Conservation (phyloP, 2,113 vertebrate genomes). For the Rynchops niger region DNA sequence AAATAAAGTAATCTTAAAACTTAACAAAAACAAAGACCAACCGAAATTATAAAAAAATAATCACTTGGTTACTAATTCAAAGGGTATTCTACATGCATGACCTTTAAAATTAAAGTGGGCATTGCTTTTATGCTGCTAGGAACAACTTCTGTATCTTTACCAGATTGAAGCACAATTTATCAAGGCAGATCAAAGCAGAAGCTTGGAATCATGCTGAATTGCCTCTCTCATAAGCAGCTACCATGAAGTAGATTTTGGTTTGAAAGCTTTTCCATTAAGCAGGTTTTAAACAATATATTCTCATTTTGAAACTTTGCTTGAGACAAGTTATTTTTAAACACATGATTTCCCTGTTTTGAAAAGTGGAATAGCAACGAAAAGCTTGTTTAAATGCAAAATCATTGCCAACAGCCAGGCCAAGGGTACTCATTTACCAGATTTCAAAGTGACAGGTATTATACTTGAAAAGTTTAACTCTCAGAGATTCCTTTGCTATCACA, state of each 20-base stretch:
- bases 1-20: not conserved
- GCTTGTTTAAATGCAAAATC: not conserved
- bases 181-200: not conserved
- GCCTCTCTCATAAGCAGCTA: not conserved
- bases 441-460: not conserved
- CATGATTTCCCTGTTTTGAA: not conserved
- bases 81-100: not conserved
- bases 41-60: not conserved
- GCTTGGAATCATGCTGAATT: not conserved
- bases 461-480: not conserved
- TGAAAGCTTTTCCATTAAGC: not conserved
- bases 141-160: not conserved
- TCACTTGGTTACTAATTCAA: not conserved
- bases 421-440: not conserved
- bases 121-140: not conserved
- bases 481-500: not conserved
- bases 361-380: not conserved
- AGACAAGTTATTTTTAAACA: not conserved
- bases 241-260: not conserved
- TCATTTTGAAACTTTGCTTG: not conserved
- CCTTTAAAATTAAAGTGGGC: not conserved
- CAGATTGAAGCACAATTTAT: not conserved
- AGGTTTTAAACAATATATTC: not conserved
- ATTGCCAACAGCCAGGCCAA: not conserved
- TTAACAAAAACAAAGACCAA: not conserved